A percentile compares a stretch with the other conserved stretches of the same genome.
Conservation (phyloP, 2,888 invertebrate genomes). For the Callinectes sapidus region DNA sequence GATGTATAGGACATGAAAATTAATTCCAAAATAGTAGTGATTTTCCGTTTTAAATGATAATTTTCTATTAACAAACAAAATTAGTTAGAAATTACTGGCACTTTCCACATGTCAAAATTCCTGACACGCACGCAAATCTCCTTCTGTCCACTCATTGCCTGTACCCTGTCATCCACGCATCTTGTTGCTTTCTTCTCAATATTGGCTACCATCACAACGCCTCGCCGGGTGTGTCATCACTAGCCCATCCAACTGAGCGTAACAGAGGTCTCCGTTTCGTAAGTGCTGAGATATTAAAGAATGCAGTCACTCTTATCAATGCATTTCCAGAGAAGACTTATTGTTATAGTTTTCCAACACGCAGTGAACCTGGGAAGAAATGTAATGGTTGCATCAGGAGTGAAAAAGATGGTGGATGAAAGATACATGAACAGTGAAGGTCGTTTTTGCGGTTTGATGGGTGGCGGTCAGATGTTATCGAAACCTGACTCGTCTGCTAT, state of each 20-base stretch:
- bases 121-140: not conserved
- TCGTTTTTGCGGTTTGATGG: not conserved
- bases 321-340: not conserved
- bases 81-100: not conserved
- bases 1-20: not conserved
- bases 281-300: not conserved
- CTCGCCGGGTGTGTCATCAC: not conserved
- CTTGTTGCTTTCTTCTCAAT: not conserved
- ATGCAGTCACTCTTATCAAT: not conserved
- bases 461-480: not conserved
- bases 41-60: not conserved
- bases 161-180: not conserved
- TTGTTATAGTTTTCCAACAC: not conserved
- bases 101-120: not conserved
- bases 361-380: not conserved
- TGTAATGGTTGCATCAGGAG: not conserved
- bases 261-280: not conserved
- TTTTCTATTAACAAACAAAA: not conserved
- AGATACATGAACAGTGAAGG: conserved; percentile 10
- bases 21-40: no score
- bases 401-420: not conserved
- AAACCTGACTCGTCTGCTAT: not conserved
- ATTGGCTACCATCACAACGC: not conserved
- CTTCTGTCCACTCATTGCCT: not conserved
- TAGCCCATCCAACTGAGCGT: not conserved